A percentile compares a stretch with the other conserved stretches of the same genome.
These are phyloP conservation scores for Watersipora subatra DNA, from an alignment of 1,140 invertebrate species.

Conservation along the genomic window DNA sequence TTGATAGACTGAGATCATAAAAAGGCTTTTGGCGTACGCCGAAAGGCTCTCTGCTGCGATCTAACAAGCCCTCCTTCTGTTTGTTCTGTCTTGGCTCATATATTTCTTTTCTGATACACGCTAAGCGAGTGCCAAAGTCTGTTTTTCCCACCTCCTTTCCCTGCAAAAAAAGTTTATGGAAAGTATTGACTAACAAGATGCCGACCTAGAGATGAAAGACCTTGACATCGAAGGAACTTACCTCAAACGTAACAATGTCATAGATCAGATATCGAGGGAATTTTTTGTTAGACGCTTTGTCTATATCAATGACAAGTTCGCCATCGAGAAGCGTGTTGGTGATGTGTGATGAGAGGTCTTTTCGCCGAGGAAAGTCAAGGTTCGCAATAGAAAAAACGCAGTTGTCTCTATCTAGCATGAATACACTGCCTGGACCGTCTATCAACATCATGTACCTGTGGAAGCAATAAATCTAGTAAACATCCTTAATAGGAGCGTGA, in stretches of 20 bases:
- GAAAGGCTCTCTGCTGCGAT: slow-evolving; percentile 60
- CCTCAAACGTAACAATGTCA: slow-evolving; percentile 75
- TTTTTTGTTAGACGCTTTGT: slow-evolving; percentile 52
- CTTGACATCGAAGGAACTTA: slow-evolving; percentile 22
- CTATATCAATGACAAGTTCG: slow-evolving; percentile 81
- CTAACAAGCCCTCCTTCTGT: slow-evolving; percentile 58
- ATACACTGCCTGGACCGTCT: slow-evolving; percentile 65
- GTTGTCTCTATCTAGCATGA: slow-evolving; percentile 88
- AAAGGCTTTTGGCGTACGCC: slow-evolving; percentile 69
- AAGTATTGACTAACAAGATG: too few relatives aligned
- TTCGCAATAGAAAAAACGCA: slow-evolving; percentile 74
- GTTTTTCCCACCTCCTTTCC: slow-evolving; percentile 61
- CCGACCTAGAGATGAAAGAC: too few relatives aligned
- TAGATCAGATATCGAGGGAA: slow-evolving; percentile 86
- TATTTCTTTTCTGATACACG: slow-evolving; percentile 58
- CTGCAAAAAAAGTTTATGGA: slow-evolving; percentile 31
- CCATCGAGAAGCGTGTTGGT: slow-evolving; percentile 81
- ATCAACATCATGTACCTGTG: slow-evolving; percentile 93
- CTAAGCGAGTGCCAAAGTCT: slow-evolving; percentile 61
- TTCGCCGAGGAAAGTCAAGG: slow-evolving; percentile 62
- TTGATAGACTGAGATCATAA: slow-evolving; percentile 52
- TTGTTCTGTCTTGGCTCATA: slow-evolving; percentile 57
- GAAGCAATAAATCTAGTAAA: too few relatives aligned
- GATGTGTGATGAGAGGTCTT: slow-evolving; percentile 57
- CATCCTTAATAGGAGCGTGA: too few relatives aligned